Evolutionary conservation across 1,140 invertebrate genomes (phyloP).

Genomic region (Bursaphelenchus mucronatus): DNA sequence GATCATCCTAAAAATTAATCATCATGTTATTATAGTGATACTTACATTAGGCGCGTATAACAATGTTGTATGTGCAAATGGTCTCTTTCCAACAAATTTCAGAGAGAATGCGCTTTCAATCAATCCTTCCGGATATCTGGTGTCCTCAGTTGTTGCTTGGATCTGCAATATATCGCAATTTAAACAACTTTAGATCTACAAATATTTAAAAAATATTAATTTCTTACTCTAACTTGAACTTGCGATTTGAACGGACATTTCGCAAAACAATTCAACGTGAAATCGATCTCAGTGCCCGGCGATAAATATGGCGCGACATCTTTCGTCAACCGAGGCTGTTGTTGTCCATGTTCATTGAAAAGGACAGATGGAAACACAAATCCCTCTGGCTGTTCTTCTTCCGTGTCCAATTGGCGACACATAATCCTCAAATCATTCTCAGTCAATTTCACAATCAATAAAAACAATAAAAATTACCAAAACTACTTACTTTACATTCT

Average conservation of each 20-base stretch:
- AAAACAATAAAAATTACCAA: not conserved
- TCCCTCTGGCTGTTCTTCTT: conserved; percentile 10
- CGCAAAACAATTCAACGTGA: conserved; percentile 3
- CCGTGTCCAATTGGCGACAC: conserved; percentile 10
- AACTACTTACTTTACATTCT: conserved; percentile 6
- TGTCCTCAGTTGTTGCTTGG: no score
- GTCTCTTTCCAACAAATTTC: not conserved
- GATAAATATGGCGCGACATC: conserved; percentile 3
- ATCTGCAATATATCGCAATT: not conserved
- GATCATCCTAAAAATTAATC: conserved; percentile 8
- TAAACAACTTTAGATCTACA: not conserved
- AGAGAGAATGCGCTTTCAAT: conserved; percentile 15
- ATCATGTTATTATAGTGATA: not conserved
- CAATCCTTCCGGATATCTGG: conserved; percentile 1
- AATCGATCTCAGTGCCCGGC: conserved; percentile 7
- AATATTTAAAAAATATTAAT: not conserved
- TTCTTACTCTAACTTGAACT: conserved; percentile 7
- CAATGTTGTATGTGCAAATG: not conserved
- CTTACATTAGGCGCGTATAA: conserved; percentile 3
- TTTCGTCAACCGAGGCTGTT: conserved; percentile 6
- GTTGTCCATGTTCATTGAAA: not conserved
- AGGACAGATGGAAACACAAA: conserved; percentile 4
- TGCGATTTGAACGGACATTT: not conserved
- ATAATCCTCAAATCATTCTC: not conserved
- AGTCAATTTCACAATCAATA: not conserved